A percentile compares a stretch with the other conserved stretches of the same genome.
Conservation (phyloP, 2,888 invertebrate species). For the Lithophane ornitopus region DNA sequence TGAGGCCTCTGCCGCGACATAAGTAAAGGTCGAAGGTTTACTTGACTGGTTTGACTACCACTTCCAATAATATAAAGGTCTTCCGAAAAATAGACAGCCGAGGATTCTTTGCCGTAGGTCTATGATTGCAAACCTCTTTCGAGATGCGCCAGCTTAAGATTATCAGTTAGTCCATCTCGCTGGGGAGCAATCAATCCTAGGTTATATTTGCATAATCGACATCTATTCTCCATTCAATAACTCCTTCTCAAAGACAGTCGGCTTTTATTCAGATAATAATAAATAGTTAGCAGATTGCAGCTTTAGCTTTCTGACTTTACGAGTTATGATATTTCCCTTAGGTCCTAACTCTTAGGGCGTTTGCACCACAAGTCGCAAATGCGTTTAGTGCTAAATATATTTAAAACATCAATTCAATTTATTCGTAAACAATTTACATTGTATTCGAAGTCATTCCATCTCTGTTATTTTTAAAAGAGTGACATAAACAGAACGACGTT, state of each 20-base stretch:
- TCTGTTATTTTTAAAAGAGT: neutral
- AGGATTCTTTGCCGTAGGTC: neutral
- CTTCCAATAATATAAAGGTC: neutral
- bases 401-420: neutral
- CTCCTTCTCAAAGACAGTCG: neutral
- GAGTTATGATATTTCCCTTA: neutral
- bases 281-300: neutral
- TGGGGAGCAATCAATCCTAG: neutral
- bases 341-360: neutral
- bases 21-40: neutral
- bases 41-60: neutral
- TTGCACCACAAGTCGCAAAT: neutral
- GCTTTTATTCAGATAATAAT: no score
- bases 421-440: neutral
- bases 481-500: neutral
- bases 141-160: no score
- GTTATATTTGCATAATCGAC: neutral
- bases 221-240: neutral
- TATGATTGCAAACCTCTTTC: neutral
- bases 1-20: constrained; percentile 15
- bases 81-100: neutral
- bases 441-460: neutral
- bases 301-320: neutral
- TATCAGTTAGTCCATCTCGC: neutral
- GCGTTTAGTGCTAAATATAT: neutral